Percentiles rank a stretch among this genome's conserved stretches.
Evolutionary conservation across 1,140 invertebrate genomes (phyloP).

Genomic region (Diachasmimorpha longicaudata): DNA sequence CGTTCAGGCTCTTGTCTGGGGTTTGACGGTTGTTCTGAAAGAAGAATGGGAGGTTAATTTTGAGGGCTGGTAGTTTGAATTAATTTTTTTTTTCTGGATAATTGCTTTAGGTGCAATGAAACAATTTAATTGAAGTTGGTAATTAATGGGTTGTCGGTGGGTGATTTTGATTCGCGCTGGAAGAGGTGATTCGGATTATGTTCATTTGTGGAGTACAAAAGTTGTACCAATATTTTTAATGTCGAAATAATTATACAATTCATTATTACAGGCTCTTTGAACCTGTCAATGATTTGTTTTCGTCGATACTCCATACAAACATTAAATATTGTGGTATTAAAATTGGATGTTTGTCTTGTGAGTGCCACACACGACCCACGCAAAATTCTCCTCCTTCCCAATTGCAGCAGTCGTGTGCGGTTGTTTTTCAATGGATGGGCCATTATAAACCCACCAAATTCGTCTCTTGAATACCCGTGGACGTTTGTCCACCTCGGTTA

Average conservation of each 20-base stretch:
- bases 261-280: not conserved
- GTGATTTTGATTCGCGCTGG: no score
- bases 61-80: conserved; percentile 3
- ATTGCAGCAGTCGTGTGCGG: not conserved
- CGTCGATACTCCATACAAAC: not conserved
- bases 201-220: no score
- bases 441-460: not conserved
- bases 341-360: not conserved
- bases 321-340: not conserved
- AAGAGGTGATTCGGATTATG: no score
- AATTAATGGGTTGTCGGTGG: no score
- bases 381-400: not conserved
- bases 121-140: no score
- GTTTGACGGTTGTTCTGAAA: conserved; percentile 53
- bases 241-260: conserved; percentile 10
- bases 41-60: conserved; percentile 14
- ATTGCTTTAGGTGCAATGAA: not conserved
- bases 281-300: not conserved
- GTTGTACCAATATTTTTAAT: no score
- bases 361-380: not conserved
- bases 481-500: not conserved
- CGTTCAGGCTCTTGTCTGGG: conserved; percentile 59
- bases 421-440: not conserved
- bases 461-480: not conserved
- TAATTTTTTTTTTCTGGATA: no score